Evolutionary conservation across 2,113 vertebrate genomes (phyloP).

Genomic region (Alexandromys fortis): DNA sequence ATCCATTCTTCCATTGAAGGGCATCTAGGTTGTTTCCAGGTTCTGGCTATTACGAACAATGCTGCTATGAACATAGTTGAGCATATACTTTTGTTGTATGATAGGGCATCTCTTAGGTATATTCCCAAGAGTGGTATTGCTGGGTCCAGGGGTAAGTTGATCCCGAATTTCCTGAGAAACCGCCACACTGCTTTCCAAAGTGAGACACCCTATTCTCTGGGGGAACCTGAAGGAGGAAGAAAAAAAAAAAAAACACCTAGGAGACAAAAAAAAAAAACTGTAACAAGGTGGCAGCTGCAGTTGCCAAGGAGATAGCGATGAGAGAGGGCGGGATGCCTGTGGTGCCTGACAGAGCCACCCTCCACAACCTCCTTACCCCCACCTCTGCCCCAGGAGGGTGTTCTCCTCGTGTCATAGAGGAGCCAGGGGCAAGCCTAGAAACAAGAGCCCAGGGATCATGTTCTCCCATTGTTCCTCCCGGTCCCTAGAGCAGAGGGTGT

Average conservation of each 20-base stretch:
- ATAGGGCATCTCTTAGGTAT: too few species aligned
- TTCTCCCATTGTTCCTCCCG: conserved; percentile 66
- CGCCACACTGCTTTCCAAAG: too few species aligned
- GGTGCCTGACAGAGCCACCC: conserved; percentile 48
- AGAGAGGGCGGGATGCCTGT: conserved; percentile 65
- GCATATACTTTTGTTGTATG: too few species aligned
- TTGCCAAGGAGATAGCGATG: conserved; percentile 85
- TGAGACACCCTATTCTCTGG: not conserved
- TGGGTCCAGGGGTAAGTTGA: too few species aligned
- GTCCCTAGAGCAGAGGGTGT: conserved; percentile 63
- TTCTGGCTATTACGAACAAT: too few species aligned
- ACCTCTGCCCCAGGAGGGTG: conserved; percentile 74
- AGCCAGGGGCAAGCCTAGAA: conserved; percentile 63
- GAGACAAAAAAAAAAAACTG: conserved; percentile 61
- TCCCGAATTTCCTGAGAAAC: too few species aligned
- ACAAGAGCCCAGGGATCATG: conserved; percentile 67
- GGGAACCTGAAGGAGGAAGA: conserved; percentile 24
- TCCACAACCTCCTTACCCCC: not conserved
- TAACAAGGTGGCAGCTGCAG: conserved; percentile 76
- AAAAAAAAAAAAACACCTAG: conserved; percentile 59
- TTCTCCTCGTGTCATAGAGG: conserved; percentile 68
- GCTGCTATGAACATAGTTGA: too few species aligned
- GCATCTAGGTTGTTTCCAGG: too few species aligned
- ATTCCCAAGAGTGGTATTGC: too few species aligned
- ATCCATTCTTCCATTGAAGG: too few species aligned